These are phyloP conservation scores for Stichodactyla helianthus DNA, from an alignment of 64 coral and sea anemone species.

Conservation along the genomic window DNA sequence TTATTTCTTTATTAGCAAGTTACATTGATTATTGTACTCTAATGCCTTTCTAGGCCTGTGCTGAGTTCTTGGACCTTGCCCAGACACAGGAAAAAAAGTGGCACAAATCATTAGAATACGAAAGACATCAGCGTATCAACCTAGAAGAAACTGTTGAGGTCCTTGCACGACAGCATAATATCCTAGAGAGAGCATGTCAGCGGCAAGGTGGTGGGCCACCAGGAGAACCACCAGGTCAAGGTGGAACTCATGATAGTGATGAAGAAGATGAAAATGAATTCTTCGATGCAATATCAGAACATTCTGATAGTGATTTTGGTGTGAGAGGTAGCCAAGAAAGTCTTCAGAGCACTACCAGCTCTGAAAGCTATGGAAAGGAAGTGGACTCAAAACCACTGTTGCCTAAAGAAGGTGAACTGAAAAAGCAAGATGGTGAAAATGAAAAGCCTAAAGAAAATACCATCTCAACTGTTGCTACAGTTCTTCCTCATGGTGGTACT, in stretches of 20 bases:
- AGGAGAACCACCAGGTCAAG: slow-evolving; percentile 27
- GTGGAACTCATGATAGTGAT: slow-evolving; percentile 57
- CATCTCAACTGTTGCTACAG: not conserved
- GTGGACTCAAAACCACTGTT: slow-evolving; percentile 25
- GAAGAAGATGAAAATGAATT: slow-evolving; percentile 72
- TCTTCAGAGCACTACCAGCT: slow-evolving; percentile 79
- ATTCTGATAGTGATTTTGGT: slow-evolving; percentile 69
- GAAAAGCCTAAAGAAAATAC: not conserved
- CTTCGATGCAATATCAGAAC: slow-evolving; percentile 95
- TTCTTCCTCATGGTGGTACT: not conserved
- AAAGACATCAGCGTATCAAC: slow-evolving; percentile 66
- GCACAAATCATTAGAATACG: slow-evolving; percentile 66
- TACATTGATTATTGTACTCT: no score
- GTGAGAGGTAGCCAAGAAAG: slow-evolving; percentile 67
- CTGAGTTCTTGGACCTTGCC: slow-evolving; percentile 94
- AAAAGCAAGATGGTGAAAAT: not conserved
- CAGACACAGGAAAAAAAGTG: slow-evolving; percentile 93
- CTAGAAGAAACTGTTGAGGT: slow-evolving; percentile 93
- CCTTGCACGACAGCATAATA: slow-evolving; percentile 86
- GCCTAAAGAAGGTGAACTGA: slow-evolving; percentile 1
- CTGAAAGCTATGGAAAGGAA: slow-evolving; percentile 48
- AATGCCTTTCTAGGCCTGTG: slow-evolving; percentile 65
- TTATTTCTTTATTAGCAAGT: no score
- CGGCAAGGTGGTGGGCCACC: slow-evolving; percentile 42
- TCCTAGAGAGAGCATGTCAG: slow-evolving; percentile 77